These are phyloP conservation scores for Scelioninae gen. 2 DNA, from an alignment of 2,888 invertebrate genomes.

Conservation along the genomic window DNA sequence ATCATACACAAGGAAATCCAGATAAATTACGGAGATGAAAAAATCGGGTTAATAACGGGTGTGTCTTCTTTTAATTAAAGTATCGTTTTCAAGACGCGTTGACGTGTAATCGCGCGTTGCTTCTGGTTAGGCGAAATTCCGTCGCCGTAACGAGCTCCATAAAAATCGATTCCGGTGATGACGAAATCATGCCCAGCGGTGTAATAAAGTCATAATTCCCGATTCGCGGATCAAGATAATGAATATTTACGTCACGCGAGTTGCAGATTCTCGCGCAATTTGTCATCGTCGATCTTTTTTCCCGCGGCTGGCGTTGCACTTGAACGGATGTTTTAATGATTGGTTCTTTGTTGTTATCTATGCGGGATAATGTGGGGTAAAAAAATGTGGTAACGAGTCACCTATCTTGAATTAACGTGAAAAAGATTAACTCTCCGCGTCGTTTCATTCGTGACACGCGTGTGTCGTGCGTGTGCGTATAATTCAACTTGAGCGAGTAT, in stretches of 20 bases:
- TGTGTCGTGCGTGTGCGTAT: background rate
- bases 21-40: no score
- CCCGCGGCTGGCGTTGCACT: constrained; percentile 12
- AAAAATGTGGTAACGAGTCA: constrained; percentile 39
- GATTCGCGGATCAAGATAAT: constrained; percentile 49
- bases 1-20: no score
- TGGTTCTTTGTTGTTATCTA: constrained; percentile 28
- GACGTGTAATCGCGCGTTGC: constrained; percentile 37
- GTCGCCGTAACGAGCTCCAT: constrained; percentile 32
- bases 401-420: constrained; percentile 16
- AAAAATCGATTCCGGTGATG: no score
- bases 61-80: no score
- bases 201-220: constrained; percentile 56
- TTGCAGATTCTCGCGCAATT: constrained; percentile 54
- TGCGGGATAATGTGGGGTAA: constrained; percentile 20
- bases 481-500: no score
- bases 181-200: constrained; percentile 27
- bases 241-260: constrained; percentile 55
- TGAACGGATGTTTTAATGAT: constrained; percentile 41
- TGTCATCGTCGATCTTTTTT: constrained; percentile 55
- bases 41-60: no score
- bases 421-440: constrained; percentile 42
- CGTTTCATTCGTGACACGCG: background rate
- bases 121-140: constrained; percentile 27
- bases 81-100: no score